Percentiles rank a stretch among this genome's conserved stretches.
Evolutionary conservation across 2,113 vertebrate species (phyloP).

Genomic region (Spilogale gracilis): DNA sequence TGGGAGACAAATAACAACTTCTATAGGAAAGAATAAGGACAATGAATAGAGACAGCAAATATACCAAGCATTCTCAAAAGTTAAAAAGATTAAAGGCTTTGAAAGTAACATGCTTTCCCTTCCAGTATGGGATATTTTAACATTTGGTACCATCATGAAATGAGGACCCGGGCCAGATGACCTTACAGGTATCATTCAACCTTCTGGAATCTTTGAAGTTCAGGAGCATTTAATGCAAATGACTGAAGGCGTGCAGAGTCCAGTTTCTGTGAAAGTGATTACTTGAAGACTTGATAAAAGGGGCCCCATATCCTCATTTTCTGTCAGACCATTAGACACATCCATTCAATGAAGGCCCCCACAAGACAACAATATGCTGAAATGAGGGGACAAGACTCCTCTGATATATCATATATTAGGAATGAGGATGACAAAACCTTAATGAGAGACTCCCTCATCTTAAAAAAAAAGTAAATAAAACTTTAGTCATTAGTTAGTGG

Average conservation of each 20-base stretch:
- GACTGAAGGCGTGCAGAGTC: background rate
- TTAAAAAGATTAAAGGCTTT: constrained; percentile 47
- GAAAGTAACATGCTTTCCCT: constrained; percentile 12
- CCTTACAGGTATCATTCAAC: background rate
- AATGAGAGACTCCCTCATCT: constrained; percentile 47
- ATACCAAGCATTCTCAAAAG: background rate
- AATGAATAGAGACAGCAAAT: background rate
- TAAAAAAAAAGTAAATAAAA: constrained; percentile 26
- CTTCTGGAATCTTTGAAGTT: constrained; percentile 56
- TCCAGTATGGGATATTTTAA: constrained; percentile 6
- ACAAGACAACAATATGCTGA: constrained; percentile 64
- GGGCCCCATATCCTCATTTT: constrained; percentile 40
- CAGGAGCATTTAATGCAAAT: background rate
- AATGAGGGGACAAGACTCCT: background rate
- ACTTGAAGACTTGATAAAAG: constrained; percentile 66
- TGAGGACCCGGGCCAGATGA: background rate
- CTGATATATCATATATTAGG: background rate
- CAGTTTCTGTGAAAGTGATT: constrained; percentile 66
- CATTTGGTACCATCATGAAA: constrained; percentile 5
- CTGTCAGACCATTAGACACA: constrained; percentile 56
- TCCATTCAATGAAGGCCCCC: background rate
- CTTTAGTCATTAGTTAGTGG: background rate
- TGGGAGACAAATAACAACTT: constrained; percentile 20
- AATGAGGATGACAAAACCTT: constrained; percentile 57
- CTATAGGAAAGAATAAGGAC: background rate